Conservation (phyloP, 2,797 vertebrate species). For the Darevskia mixta region DNA sequence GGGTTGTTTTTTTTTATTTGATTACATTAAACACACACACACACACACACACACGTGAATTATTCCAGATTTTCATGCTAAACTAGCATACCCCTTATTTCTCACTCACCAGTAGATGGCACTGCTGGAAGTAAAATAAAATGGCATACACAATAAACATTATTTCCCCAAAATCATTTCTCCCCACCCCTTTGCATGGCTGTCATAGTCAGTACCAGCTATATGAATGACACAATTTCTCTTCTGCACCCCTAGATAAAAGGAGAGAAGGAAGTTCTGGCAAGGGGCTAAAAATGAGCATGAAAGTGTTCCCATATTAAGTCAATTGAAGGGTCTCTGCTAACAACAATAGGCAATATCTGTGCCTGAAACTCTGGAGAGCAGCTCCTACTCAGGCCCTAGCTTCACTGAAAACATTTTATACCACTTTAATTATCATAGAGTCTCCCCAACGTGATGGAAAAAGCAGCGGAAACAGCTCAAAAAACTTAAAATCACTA, state of each 20-base stretch:
- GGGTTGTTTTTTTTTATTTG: not conserved
- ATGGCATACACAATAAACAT: not conserved
- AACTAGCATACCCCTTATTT: not conserved
- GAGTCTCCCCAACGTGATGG: too few species aligned
- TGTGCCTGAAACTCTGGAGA: not conserved
- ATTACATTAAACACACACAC: too few species aligned
- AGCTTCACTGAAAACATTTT: not conserved
- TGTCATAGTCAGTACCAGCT: not conserved
- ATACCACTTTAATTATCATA: not conserved
- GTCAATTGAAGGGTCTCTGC: not conserved
- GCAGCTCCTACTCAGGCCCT: not conserved
- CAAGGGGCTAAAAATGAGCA: too few species aligned
- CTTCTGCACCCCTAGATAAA: not conserved
- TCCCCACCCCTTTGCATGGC: not conserved
- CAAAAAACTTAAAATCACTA: too few species aligned
- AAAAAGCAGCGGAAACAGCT: too few species aligned
- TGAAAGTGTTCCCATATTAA: too few species aligned
- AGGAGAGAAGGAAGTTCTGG: not conserved
- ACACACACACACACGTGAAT: too few species aligned
- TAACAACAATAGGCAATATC: not conserved
- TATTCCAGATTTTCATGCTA: not conserved
- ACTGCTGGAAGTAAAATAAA: constrained; percentile 47
- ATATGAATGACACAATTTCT: not conserved
- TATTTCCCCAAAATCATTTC: not conserved
- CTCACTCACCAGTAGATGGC: constrained; percentile 63